Conservation (phyloP, 2,113 vertebrate species). For the Leucopsar rothschildi region DNA sequence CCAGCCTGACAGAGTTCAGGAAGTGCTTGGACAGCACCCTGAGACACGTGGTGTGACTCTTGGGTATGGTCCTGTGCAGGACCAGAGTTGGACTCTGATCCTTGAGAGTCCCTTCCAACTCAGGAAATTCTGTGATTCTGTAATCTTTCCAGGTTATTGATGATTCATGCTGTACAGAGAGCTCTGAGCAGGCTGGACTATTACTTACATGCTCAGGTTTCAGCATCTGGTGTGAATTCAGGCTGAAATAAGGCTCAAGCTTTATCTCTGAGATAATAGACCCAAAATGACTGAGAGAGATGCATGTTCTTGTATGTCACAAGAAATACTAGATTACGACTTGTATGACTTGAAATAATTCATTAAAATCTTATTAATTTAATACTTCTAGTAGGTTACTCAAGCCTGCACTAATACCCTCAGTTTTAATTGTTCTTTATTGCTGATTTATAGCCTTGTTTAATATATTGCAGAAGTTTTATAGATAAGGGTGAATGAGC, state of each 20-base stretch:
- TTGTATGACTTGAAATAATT: neutral
- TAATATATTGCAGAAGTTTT: neutral
- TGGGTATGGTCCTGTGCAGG: neutral
- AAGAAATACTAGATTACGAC: neutral
- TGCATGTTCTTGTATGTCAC: neutral
- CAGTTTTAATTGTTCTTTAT: neutral
- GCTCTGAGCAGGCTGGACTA: neutral
- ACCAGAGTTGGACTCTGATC: neutral
- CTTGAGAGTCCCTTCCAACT: neutral
- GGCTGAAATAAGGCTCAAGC: neutral
- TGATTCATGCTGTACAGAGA: neutral
- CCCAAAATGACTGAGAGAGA: neutral
- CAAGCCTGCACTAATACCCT: neutral
- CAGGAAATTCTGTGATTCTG: neutral
- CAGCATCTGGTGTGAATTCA: neutral
- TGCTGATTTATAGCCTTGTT: neutral
- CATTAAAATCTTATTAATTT: neutral
- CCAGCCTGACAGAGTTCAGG: neutral
- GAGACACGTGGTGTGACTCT: accelerated
- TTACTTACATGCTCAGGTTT: neutral
- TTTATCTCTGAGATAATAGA: neutral
- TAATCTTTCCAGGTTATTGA: neutral
- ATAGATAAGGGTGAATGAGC: neutral
- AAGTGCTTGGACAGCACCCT: accelerated
- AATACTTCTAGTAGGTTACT: neutral